phyloP scores from a whole-genome alignment of 1,140 invertebrate species.

The Drosophila malerkotliana region DNA sequence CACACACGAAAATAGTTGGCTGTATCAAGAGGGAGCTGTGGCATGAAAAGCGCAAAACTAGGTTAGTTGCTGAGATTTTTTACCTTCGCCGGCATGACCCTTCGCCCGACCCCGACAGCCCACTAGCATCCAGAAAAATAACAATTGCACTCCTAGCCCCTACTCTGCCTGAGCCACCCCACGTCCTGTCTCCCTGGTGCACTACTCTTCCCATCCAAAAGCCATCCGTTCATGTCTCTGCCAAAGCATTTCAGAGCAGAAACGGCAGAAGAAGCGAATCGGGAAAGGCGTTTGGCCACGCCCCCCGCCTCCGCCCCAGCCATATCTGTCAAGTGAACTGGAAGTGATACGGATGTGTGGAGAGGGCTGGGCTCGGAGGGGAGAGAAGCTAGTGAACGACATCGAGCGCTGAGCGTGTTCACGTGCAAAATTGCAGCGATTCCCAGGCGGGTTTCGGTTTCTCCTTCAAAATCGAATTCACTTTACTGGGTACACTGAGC shows the following conservation, averaged over 20 bases:
- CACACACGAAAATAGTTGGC: conserved; percentile 31
- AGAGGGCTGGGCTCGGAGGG: background rate
- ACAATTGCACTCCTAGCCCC: conserved; percentile 40
- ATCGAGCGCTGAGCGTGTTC: conserved; percentile 68
- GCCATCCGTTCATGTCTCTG: conserved; percentile 30
- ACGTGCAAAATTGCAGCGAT: conserved; percentile 80
- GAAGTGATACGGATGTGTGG: conserved; percentile 66
- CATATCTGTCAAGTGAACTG: conserved; percentile 79
- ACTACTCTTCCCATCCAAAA: conserved; percentile 1
- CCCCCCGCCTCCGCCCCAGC: conserved; percentile 21
- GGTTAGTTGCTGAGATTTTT: conserved; percentile 73
- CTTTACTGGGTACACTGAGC: conserved; percentile 29
- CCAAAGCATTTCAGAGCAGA: conserved; percentile 56
- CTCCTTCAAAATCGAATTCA: conserved; percentile 55
- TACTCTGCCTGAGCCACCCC: background rate
- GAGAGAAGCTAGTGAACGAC: background rate
- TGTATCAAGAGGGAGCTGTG: conserved; percentile 36
- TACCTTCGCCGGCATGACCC: conserved; percentile 29
- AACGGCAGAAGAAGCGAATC: conserved; percentile 35
- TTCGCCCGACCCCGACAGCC: background rate
- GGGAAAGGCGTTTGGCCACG: conserved; percentile 43
- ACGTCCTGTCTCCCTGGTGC: background rate
- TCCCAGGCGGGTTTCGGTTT: conserved; percentile 58
- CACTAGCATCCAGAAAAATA: conserved; percentile 32
- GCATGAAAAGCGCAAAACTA: conserved; percentile 73